Evolutionary conservation across 1,140 invertebrate species (phyloP), one percentile per base, ranked within the genome.

Genomic region (Drosophila bipectinata): DNA sequence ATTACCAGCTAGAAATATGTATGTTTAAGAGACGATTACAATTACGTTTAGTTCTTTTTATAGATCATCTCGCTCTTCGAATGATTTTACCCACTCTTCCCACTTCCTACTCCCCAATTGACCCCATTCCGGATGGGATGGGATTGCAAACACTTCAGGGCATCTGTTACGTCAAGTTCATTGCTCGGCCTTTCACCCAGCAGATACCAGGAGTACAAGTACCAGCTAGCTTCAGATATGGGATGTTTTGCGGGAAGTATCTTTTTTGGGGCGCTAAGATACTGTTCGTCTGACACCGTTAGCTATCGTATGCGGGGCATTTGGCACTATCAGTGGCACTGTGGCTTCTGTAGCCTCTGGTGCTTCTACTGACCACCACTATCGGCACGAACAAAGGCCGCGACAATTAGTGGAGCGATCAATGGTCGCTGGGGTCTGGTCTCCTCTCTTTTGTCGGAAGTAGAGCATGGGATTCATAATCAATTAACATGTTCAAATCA

Each of bases 331-430:
- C 81, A 68, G 67, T 37, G 9, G 44, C n/a, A 12, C 10, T n/a
- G 54, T 44, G 53, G 41, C n/a, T 48, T 21, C 32, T 47, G 18
- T 47, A 47, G 44, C 15, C 57, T 47, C 55, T 28, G 61, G 5
- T 47, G 48, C 44, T 18, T 24, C 44, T 30, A 39, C 24, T 55
- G 64, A 54, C 60, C 72, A 68, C 61, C 72, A 68, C 61, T 77
- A 82, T 85, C 83, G 83, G 83, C 83, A 79, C 10, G 83, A 87
- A 87, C 83, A 87, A 87, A 87, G 83, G 59, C 71, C 26, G 69
- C 63, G 74, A 88, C 83, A 88, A 88, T 88, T 88, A 88, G 84
- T 88, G 76, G 83, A 83, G 84, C 83, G 84, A 71, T 83, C 84
- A 89, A 79, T 88, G 84, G 67, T 88, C 79, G 79, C 10, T 61